Conservation (phyloP, 2,888 invertebrate species). For the Epistrophella euchroma region DNA sequence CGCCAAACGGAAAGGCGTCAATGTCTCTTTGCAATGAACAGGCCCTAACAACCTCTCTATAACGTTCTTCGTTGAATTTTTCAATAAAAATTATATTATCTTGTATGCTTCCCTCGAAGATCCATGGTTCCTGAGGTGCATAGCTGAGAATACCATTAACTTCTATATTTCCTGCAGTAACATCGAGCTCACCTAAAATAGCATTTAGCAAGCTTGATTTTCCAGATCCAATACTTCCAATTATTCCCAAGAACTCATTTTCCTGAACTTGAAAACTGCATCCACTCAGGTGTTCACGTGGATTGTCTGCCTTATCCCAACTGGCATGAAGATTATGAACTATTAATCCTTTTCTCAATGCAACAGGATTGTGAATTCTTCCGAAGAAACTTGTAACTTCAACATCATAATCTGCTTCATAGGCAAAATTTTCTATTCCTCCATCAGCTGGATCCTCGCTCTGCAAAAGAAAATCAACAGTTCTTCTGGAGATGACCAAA, state of each 20-base stretch:
- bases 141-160: slow-evolving; percentile 88
- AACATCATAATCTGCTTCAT: slow-evolving; percentile 43
- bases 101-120: slow-evolving; percentile 89
- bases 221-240: slow-evolving; percentile 89
- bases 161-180: slow-evolving; percentile 85
- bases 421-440: slow-evolving; percentile 57
- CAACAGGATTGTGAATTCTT: slow-evolving; percentile 55
- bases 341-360: slow-evolving; percentile 49
- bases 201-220: slow-evolving; percentile 89
- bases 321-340: slow-evolving; percentile 55
- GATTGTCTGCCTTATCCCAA: slow-evolving; percentile 58
- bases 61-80: slow-evolving; percentile 85
- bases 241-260: slow-evolving; percentile 82
- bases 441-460: slow-evolving; percentile 75
- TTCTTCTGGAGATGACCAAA: slow-evolving; percentile 88
- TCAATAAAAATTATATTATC: slow-evolving; percentile 95
- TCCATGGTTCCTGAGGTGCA: slow-evolving; percentile 91
- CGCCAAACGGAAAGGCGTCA: slow-evolving; percentile 85
- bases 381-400: slow-evolving; percentile 43
- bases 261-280: slow-evolving; percentile 82
- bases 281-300: slow-evolving; percentile 74
- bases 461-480: slow-evolving; percentile 87
- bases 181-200: slow-evolving; percentile 88
- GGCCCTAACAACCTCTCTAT: slow-evolving; percentile 83
- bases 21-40: slow-evolving; percentile 87